phyloP scores from a whole-genome alignment of 2,888 invertebrate species.

The Galeopsomyia nigrocyanea region DNA sequence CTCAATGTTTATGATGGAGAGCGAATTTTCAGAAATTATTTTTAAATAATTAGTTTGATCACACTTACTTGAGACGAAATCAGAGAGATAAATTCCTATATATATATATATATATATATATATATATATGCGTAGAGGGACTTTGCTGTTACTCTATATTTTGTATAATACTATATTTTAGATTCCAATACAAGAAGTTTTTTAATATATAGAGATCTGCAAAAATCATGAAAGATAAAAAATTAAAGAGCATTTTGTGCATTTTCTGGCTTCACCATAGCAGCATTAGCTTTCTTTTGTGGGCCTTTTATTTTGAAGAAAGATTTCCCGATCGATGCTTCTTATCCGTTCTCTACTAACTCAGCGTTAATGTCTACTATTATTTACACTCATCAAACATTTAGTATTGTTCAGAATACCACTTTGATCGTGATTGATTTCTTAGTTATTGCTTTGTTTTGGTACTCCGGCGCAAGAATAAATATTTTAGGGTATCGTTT shows the following conservation, averaged over 20 bases:
- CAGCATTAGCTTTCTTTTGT: slow-evolving; percentile 18
- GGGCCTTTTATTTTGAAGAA: slow-evolving; percentile 14
- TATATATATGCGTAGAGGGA: too few species aligned
- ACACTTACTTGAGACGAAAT: too few species aligned
- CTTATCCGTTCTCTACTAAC: slow-evolving; percentile 36
- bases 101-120: too few species aligned
- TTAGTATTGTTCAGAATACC: slow-evolving; percentile 23
- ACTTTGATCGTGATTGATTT: slow-evolving; percentile 39
- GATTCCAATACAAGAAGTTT: slow-evolving; percentile 12
- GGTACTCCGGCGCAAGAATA: slow-evolving; percentile 37
- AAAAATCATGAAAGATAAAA: background rate
- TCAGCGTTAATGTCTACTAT: background rate
- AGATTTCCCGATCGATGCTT: slow-evolving; percentile 18
- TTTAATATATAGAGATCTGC: slow-evolving; percentile 4
- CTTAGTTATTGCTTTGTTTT: slow-evolving; percentile 28
- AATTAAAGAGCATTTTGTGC: slow-evolving; percentile 4
- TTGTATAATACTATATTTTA: background rate
- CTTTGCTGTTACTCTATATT: too few species aligned
- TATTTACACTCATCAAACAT: slow-evolving; percentile 30
- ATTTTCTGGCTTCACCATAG: background rate
- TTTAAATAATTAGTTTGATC: too few species aligned
- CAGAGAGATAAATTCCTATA: too few species aligned
- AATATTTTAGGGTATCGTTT: slow-evolving; percentile 31
- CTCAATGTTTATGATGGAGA: too few species aligned
- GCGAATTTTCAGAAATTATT: too few species aligned